phyloP scores from a whole-genome alignment of 2,797 vertebrate genomes.

The Poeciliopsis presidionis region DNA sequence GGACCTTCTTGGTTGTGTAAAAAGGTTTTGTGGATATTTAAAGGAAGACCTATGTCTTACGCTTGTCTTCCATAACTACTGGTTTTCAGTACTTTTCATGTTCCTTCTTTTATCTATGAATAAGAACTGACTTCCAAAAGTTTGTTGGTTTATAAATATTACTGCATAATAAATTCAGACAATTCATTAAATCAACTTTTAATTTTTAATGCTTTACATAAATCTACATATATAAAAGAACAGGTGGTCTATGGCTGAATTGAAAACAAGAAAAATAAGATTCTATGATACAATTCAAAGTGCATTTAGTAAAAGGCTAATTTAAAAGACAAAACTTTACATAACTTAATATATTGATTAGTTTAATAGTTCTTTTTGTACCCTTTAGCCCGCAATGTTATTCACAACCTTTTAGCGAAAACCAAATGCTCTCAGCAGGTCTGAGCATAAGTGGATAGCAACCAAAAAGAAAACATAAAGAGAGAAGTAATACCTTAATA shows the following conservation, averaged over 20 bases:
- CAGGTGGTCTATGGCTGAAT: constrained; percentile 62
- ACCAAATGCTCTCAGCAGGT: constrained; percentile 42
- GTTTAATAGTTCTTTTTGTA: constrained; percentile 62
- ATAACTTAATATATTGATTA: constrained; percentile 72
- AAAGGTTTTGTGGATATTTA: not conserved
- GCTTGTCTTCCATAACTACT: not conserved
- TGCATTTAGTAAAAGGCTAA: constrained; percentile 84
- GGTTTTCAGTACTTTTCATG: not conserved
- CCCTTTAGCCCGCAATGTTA: constrained; percentile 38
- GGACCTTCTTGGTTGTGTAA: not conserved
- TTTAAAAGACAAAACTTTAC: constrained; percentile 76
- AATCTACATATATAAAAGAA: constrained; percentile 81
- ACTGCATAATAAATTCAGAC: not conserved
- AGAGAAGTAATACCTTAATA: constrained; percentile 20
- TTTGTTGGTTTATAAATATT: not conserved
- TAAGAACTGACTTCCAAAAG: not conserved
- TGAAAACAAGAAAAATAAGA: constrained; percentile 66
- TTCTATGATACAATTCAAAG: constrained; percentile 85
- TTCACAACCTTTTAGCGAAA: constrained; percentile 62
- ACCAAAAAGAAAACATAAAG: constrained; percentile 14
- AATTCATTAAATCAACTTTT: constrained; percentile 79
- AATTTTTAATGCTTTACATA: constrained; percentile 76
- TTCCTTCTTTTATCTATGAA: not conserved
- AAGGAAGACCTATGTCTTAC: not conserved
- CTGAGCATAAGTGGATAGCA: constrained; percentile 46